Conservation (phyloP, 2,888 invertebrate species). For the Nyleta sp. region DNA sequence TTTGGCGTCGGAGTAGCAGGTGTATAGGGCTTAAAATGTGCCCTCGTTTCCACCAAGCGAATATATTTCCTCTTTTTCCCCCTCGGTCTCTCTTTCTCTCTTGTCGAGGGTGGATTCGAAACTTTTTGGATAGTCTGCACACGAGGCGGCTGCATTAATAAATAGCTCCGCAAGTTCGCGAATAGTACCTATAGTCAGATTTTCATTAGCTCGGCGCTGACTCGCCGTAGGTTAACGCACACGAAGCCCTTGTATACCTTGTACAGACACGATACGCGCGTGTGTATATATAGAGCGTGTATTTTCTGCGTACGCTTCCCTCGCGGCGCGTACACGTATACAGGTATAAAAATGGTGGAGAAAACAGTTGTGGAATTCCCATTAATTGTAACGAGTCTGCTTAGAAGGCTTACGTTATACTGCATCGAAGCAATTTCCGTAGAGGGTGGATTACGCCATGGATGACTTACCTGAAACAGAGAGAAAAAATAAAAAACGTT, state of each 20-base stretch:
- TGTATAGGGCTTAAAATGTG: slow-evolving; percentile 60
- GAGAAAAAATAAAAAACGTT: slow-evolving; percentile 48
- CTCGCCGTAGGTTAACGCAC: slow-evolving; percentile 57
- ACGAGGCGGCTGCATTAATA: slow-evolving; percentile 68
- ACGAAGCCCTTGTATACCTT: slow-evolving; percentile 23
- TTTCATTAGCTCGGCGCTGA: slow-evolving; percentile 68
- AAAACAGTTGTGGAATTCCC: slow-evolving; percentile 68
- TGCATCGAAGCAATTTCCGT: slow-evolving; percentile 69
- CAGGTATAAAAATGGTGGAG: slow-evolving; percentile 53
- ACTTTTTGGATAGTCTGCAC: slow-evolving; percentile 66
- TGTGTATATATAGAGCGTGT: slow-evolving; percentile 15
- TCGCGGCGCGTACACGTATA: slow-evolving; percentile 35
- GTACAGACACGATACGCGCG: slow-evolving; percentile 20
- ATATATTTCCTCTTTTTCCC: slow-evolving; percentile 31
- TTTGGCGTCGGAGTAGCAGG: slow-evolving; percentile 56
- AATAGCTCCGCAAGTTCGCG: slow-evolving; percentile 67
- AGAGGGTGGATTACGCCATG: slow-evolving; percentile 47
- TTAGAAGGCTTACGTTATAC: slow-evolving; percentile 72
- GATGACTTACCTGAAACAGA: slow-evolving; percentile 73
- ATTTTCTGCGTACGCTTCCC: slow-evolving; percentile 45
- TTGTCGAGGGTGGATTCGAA: slow-evolving; percentile 55
- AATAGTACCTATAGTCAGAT: slow-evolving; percentile 66
- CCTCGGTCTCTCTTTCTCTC: slow-evolving; percentile 26
- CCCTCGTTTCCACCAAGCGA: slow-evolving; percentile 47
- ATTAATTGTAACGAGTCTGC: slow-evolving; percentile 73